phyloP scores from a whole-genome alignment of 2,113 vertebrate genomes.

The Tylochromis polylepis region DNA sequence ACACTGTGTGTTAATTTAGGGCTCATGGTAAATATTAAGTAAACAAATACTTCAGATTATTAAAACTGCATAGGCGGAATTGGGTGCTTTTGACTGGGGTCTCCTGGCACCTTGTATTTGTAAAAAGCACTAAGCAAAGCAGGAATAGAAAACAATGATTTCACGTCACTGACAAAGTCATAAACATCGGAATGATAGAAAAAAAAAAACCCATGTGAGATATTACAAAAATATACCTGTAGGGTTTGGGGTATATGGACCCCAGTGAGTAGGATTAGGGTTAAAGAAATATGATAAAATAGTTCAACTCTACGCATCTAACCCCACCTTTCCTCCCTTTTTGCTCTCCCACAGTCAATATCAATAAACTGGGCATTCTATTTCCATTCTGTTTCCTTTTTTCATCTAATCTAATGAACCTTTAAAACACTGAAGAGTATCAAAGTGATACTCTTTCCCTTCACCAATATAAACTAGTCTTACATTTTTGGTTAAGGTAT shows the following conservation, averaged over 20 bases:
- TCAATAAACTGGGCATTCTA: background rate
- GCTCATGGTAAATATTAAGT: background rate
- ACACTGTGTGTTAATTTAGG: accelerated
- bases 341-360: background rate
- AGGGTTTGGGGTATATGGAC: background rate
- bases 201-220: accelerated
- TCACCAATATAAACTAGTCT: background rate
- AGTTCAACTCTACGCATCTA: background rate
- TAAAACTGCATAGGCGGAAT: background rate
- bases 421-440: background rate
- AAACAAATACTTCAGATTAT: background rate
- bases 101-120: background rate
- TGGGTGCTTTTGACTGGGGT: background rate
- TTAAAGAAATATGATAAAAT: background rate
- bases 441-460: background rate
- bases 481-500: accelerated
- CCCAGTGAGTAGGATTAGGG: background rate
- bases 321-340: background rate
- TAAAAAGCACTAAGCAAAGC: background rate
- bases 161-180: background rate
- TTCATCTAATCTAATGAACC: background rate
- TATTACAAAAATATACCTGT: background rate
- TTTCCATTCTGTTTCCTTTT: accelerated
- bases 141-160: background rate
- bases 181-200: background rate